Percentiles rank a stretch among this genome's conserved stretches.
Conservation (phyloP, 2,888 invertebrate genomes). For the Cyrtodaria siliqua region DNA sequence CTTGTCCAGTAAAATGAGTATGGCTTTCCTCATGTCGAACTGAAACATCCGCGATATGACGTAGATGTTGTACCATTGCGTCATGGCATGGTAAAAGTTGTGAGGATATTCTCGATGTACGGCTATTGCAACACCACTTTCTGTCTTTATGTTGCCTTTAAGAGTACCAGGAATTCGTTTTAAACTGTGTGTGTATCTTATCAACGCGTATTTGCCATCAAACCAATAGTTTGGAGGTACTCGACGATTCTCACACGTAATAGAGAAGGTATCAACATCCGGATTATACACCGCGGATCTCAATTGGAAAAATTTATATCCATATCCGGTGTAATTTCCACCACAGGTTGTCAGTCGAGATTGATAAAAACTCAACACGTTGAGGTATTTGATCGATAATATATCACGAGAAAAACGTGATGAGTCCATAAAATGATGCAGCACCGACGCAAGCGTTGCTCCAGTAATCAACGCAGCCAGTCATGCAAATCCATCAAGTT, state of each 20-base stretch:
- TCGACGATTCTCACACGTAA: constrained; percentile 17
- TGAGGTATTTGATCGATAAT: too few relatives aligned
- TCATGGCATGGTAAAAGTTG: constrained; percentile 60
- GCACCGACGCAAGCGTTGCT: too few relatives aligned
- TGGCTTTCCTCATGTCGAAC: constrained; percentile 28
- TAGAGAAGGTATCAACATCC: constrained; percentile 23
- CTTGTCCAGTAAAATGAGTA: constrained; percentile 42
- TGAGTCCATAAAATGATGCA: too few relatives aligned
- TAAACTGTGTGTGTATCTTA: neutral
- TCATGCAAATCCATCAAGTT: too few relatives aligned
- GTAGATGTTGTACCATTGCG: constrained; percentile 58
- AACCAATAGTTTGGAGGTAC: constrained; percentile 21
- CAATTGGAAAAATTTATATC: constrained; percentile 42
- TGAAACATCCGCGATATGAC: constrained; percentile 38
- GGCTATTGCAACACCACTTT: constrained; percentile 16
- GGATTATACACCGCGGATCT: constrained; percentile 27
- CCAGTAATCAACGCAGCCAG: too few relatives aligned
- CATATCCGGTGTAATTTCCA: constrained; percentile 47
- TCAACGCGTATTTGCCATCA: constrained; percentile 18
- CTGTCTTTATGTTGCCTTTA: neutral
- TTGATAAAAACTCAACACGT: too few relatives aligned
- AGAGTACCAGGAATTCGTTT: neutral
- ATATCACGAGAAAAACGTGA: too few relatives aligned
- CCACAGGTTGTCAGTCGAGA: too few relatives aligned
- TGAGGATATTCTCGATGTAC: constrained; percentile 51